A percentile compares a stretch with the other conserved stretches of the same genome.
Conservation (phyloP, 2,888 invertebrate genomes). For the Margaritifera margaritifera region DNA sequence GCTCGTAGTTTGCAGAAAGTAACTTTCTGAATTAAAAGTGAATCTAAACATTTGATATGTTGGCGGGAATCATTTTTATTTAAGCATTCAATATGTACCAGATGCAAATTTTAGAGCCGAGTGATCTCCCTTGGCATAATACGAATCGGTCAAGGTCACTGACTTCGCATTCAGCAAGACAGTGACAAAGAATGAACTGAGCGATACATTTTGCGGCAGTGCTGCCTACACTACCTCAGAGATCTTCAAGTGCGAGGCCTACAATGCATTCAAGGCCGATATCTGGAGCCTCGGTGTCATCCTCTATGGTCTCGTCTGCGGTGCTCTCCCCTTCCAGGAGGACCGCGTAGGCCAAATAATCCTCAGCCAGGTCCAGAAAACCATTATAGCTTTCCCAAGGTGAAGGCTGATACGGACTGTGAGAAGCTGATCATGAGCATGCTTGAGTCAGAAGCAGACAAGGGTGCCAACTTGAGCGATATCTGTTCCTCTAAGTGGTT, state of each 20-base stretch:
- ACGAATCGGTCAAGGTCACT: conserved; percentile 70
- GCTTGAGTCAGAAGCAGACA: conserved; percentile 36
- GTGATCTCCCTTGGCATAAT: too few relatives aligned
- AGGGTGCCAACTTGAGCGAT: conserved; percentile 21
- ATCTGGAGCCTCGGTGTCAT: conserved; percentile 72
- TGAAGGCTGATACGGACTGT: too few relatives aligned
- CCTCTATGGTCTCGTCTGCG: conserved; percentile 68
- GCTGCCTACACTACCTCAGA: conserved; percentile 71
- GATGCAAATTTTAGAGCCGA: too few relatives aligned
- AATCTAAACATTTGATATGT: too few relatives aligned
- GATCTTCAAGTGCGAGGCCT: conserved; percentile 73
- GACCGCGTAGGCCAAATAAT: conserved; percentile 50
- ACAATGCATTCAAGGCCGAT: conserved; percentile 70
- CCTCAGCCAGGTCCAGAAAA: conserved; percentile 39
- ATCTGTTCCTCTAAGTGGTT: conserved; percentile 12
- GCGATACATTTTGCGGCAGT: conserved; percentile 73
- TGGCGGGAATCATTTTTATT: too few relatives aligned
- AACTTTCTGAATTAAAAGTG: too few relatives aligned
- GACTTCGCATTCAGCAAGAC: conserved; percentile 71
- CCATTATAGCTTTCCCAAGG: neutral
- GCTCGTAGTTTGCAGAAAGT: too few relatives aligned
- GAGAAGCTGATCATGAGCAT: conserved; percentile 31
- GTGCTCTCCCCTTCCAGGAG: conserved; percentile 72
- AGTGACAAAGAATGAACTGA: conserved; percentile 50
- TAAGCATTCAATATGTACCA: too few relatives aligned